Base-by-base conservation (phyloP, 2,113 vertebrate genomes). In the Pterocles burchelli region DNA sequence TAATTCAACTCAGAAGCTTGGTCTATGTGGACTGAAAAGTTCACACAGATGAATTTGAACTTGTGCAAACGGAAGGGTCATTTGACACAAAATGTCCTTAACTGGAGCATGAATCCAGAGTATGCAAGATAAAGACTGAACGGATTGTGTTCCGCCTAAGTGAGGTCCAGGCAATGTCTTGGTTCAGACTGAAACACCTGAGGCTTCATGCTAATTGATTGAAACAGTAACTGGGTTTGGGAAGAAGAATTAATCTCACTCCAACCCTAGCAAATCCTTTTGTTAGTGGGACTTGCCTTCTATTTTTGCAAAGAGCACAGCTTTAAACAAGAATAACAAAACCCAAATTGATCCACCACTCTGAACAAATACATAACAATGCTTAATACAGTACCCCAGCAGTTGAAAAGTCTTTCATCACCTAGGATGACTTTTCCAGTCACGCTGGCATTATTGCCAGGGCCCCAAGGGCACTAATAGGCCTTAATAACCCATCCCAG, bases 21-120 rank as follows among this genome's bases (percentile, higher is more conserved):
- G 17, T 63, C 45, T 29, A 0, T 1, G 0, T 24, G 22, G 13
- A 52, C 22, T 29, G 20, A 67, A 75, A 8, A 24, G 24, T 29
- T 86, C 22, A 38, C 1, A 2, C 3, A 45, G 10, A 26, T 57
- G 7, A 38, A 7, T 4, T 4, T 11, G 34, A 83, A 55, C 22
- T 63, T 49, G 3, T 25, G 25, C 3, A 1, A 7, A n/a, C 43
- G 19, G 36, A 72, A 67, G 11, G 1, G 7, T 31, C 29, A 33
- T 10, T 8, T 86, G 19, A 36, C 11, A 34, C n/a, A 63, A 78
- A 85, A 86, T 13, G 1, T 21, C 58, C 46, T 59, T 36, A 11
- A 38, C 29, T 48, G 15, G 10, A 76, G 3, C 13, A 33, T 38
- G 29, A 80, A 86, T 89, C 83, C 45, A 45, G 26, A 52, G 20